These are phyloP conservation scores for Portunus trituberculatus DNA, from an alignment of 1,140 invertebrate genomes.

Conservation along the genomic window DNA sequence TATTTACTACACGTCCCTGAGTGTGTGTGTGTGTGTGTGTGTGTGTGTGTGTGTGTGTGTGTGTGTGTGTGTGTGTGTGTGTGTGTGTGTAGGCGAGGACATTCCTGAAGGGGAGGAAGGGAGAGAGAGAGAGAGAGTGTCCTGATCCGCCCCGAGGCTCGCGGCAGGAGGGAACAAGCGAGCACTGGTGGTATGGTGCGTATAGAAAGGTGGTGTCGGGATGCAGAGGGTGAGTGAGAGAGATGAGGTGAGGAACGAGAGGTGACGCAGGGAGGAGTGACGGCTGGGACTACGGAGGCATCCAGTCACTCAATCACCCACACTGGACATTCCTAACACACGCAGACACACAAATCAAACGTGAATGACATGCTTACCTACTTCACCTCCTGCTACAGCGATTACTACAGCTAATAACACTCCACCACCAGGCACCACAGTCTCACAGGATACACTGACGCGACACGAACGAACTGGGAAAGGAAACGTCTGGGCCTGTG, in stretches of 20 bases:
- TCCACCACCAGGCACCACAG: neutral
- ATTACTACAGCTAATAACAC: neutral
- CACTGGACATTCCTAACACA: neutral
- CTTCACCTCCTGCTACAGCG: neutral
- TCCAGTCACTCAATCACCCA: neutral
- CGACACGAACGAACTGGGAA: neutral
- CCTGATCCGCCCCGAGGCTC: neutral
- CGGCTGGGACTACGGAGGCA: neutral
- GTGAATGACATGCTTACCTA: no score
- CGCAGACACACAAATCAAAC: no score
- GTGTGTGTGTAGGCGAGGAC: no score
- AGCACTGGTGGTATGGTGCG: neutral
- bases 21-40: neutral
- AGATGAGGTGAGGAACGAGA: neutral
- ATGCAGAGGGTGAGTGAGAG: no score
- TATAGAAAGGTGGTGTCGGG: no score
- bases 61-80: neutral
- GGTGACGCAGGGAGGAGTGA: neutral
- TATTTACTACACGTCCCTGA: no score
- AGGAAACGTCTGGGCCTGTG: slow-evolving; percentile 8
- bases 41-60: slow-evolving; percentile 45
- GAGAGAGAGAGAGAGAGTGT: neutral
- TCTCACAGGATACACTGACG: neutral
- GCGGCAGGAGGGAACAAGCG: neutral
- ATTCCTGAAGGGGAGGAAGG: slow-evolving; percentile 5